phyloP scores from a whole-genome alignment of 2,113 vertebrate genomes.

The Camelus bactrianus region DNA sequence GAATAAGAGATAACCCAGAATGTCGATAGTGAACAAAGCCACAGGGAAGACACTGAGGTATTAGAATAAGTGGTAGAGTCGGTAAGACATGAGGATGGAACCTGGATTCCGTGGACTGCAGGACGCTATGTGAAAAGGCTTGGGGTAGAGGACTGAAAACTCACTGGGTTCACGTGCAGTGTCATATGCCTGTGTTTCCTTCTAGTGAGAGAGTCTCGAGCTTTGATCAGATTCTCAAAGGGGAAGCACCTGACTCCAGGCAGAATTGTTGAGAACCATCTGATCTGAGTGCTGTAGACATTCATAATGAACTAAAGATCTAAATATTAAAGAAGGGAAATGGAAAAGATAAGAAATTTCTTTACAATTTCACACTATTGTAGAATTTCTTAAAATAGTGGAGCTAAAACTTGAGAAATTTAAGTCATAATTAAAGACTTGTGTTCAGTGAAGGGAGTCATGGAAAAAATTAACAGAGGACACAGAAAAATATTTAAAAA shows the following conservation, averaged over 20 bases:
- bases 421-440: constrained; percentile 20
- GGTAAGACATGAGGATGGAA: neutral
- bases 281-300: neutral
- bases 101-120: neutral
- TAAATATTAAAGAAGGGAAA: neutral
- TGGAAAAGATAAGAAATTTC: neutral
- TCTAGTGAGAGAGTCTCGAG: neutral
- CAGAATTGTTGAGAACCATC: neutral
- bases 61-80: neutral
- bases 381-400: neutral
- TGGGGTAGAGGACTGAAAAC: neutral
- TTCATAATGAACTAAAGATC: neutral
- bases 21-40: neutral
- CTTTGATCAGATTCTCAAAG: neutral
- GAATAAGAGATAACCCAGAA: neutral
- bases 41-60: neutral
- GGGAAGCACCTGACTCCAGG: neutral
- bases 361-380: neutral
- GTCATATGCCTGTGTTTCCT: neutral
- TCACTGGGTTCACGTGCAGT: neutral
- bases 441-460: neutral
- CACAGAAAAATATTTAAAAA: neutral
- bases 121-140: neutral
- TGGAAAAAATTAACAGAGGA: neutral
- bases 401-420: neutral